Conservation (phyloP, 1,140 invertebrate genomes). For the Drosophila elegans region DNA sequence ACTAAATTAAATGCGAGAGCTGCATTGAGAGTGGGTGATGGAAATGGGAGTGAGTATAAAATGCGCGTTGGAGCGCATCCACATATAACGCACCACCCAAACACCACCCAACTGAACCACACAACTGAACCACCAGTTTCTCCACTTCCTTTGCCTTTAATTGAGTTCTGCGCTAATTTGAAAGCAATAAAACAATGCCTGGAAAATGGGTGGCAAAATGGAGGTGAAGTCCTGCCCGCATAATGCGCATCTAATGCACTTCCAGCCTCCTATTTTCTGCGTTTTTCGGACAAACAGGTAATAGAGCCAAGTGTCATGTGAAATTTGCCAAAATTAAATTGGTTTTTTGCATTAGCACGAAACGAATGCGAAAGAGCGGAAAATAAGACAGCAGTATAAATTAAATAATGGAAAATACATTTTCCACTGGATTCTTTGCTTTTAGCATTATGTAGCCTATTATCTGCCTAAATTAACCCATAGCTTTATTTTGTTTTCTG, state of each 20-base stretch:
- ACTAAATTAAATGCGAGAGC: slow-evolving; percentile 63
- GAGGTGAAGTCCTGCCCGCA: slow-evolving; percentile 11
- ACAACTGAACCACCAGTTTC: not conserved
- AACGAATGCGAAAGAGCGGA: not conserved
- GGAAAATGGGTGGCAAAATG: slow-evolving; percentile 3
- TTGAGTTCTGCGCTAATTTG: slow-evolving; percentile 78
- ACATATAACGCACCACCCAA: slow-evolving; percentile 17
- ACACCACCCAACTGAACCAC: slow-evolving; percentile 2
- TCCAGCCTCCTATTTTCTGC: slow-evolving; percentile 26
- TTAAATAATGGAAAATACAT: not conserved
- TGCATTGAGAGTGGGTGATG: slow-evolving; percentile 13
- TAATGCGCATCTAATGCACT: slow-evolving; percentile 76
- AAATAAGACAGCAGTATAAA: not conserved
- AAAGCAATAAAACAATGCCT: slow-evolving; percentile 67
- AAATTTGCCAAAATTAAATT: slow-evolving; percentile 9
- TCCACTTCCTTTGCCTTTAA: slow-evolving; percentile 46
- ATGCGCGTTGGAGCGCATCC: slow-evolving; percentile 74
- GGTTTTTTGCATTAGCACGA: slow-evolving; percentile 2
- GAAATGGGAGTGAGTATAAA: slow-evolving; percentile 31
- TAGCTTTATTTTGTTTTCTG: too few species aligned
- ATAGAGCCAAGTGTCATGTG: not conserved
- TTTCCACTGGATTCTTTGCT: not conserved
- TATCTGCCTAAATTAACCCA: too few species aligned
- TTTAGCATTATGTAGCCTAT: too few species aligned
- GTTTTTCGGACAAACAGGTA: slow-evolving; percentile 11